Percentiles rank a stretch among this genome's conserved stretches.
Conservation (phyloP, 2,888 invertebrate species). For the Lottia gigantea region DNA sequence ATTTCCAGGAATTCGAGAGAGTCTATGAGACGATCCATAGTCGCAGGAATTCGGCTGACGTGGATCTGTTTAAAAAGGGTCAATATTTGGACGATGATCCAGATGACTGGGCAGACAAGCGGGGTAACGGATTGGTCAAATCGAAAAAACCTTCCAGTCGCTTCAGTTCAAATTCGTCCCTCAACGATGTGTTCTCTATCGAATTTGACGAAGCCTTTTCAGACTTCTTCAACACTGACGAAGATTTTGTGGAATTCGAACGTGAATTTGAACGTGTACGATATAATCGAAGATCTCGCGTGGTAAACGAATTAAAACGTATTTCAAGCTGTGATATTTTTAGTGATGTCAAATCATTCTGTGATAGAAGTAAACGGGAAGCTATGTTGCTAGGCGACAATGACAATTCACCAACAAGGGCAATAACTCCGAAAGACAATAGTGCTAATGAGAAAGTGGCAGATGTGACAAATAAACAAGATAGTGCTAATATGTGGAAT, state of each 20-base stretch:
- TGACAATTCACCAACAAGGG: background rate
- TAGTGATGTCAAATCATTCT: slow-evolving; percentile 55
- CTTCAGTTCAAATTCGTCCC: slow-evolving; percentile 13
- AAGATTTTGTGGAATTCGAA: slow-evolving; percentile 58
- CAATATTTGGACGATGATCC: background rate
- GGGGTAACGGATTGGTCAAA: background rate
- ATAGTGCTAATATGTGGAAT: slow-evolving; percentile 43
- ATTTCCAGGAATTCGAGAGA: slow-evolving; percentile 60
- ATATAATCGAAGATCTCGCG: slow-evolving; percentile 46
- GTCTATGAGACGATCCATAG: slow-evolving; percentile 58
- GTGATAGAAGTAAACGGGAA: slow-evolving; percentile 46
- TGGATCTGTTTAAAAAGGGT: slow-evolving; percentile 8
- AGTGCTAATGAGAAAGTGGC: slow-evolving; percentile 13
- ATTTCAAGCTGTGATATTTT: slow-evolving; percentile 58
- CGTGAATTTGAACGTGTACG: slow-evolving; percentile 57
- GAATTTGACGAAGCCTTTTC: slow-evolving; percentile 48
- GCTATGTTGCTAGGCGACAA: slow-evolving; percentile 16
- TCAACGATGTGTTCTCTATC: slow-evolving; percentile 10
- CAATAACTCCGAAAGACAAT: background rate
- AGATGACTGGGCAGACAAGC: slow-evolving; percentile 15
- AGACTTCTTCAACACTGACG: slow-evolving; percentile 60
- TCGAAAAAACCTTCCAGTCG: background rate
- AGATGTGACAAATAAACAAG: slow-evolving; percentile 13
- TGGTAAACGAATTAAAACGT: slow-evolving; percentile 41
- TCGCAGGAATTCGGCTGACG: slow-evolving; percentile 34